A percentile compares a stretch with the other conserved stretches of the same genome.
Evolutionary conservation across 2,888 invertebrate genomes (phyloP).

Genomic region (Hydrotaea diabolus): DNA sequence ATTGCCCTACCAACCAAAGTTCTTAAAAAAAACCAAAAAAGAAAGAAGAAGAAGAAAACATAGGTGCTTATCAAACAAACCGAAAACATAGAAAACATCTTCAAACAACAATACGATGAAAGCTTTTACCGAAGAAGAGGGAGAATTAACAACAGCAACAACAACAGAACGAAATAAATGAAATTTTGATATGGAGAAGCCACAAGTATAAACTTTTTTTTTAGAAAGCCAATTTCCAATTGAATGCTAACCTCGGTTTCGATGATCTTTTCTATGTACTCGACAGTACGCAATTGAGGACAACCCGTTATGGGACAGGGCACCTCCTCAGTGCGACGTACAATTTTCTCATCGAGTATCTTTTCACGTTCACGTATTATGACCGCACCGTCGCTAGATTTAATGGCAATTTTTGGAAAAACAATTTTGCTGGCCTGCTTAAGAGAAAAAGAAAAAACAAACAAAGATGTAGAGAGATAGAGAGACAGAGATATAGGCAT

Average conservation of each 20-base stretch:
- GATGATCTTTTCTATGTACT: constrained; percentile 97
- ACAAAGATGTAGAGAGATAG: neutral
- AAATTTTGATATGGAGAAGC: constrained; percentile 28
- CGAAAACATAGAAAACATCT: constrained; percentile 12
- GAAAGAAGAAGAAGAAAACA: constrained; percentile 6
- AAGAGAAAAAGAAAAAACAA: constrained; percentile 54
- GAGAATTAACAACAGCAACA: neutral
- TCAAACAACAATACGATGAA: constrained; percentile 10
- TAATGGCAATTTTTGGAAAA: constrained; percentile 92
- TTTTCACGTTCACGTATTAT: constrained; percentile 94
- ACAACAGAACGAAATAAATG: constrained; percentile 25
- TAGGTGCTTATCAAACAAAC: constrained; percentile 30
- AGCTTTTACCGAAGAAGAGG: constrained; percentile 18
- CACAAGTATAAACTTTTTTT: constrained; percentile 21
- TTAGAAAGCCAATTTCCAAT: constrained; percentile 67
- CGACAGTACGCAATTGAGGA: constrained; percentile 93
- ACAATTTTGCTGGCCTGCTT: constrained; percentile 81
- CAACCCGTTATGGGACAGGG: constrained; percentile 92
- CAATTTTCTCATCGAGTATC: constrained; percentile 93
- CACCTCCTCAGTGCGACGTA: constrained; percentile 92
- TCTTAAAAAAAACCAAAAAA: constrained; percentile 21
- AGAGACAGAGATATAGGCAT: neutral
- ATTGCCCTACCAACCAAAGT: constrained; percentile 6
- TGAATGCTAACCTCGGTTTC: constrained; percentile 91
- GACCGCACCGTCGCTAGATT: constrained; percentile 90